Base-by-base conservation (phyloP, 2,797 vertebrate species). In the Corythornis leucogaster region DNA sequence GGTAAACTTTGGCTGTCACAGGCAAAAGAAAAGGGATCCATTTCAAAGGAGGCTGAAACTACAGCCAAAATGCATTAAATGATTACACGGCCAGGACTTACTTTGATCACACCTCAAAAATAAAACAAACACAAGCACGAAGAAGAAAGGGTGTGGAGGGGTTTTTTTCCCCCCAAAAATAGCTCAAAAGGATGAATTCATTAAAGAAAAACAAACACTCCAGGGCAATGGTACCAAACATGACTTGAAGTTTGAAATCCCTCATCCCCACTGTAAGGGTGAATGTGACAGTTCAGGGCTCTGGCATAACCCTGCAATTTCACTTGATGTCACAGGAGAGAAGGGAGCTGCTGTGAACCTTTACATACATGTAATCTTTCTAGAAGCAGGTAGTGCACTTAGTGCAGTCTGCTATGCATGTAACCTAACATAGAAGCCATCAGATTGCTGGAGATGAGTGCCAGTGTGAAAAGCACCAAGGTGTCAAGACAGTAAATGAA, bases 61-160 rank as follows among this genome's bases (percentile, higher is more conserved):
- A 67, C 89, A 95, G 94, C 94, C 96, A 96, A 96, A 94, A 92
- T 77, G 61, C 94, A 81, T 94, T 96, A 93, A 93, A 94, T 94
- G 95, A 96, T 96, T 96, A 94, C 85, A 90, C 3, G 8, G 80
- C 75, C 92, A 92, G 75, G 82, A 92, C 83, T 93, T 42, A 74
- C 95, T 96, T 96, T 96, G 94, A 96, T 96, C 96, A 94, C 83
- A 94, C 91, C 96, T 96, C 87, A 94, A 91, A 95, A 91, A 92
- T 96, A 95, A 96, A 95, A 92, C 85, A 94, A 96, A 95, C 87
- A 94, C 40, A 83, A 93, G 74, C 74, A 83, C 35, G 40, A 87
- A 89, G 87, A 92, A 95, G 79, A 94, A 96, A 94, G 82, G 21
- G 5, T 63, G 25, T 50, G 48, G 25, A 38, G 48, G 4, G 62